Percentiles rank a stretch among this genome's conserved stretches.
Evolutionary conservation across 2,888 invertebrate species (phyloP).

Genomic region (Caenorhabditis zanzibari): DNA sequence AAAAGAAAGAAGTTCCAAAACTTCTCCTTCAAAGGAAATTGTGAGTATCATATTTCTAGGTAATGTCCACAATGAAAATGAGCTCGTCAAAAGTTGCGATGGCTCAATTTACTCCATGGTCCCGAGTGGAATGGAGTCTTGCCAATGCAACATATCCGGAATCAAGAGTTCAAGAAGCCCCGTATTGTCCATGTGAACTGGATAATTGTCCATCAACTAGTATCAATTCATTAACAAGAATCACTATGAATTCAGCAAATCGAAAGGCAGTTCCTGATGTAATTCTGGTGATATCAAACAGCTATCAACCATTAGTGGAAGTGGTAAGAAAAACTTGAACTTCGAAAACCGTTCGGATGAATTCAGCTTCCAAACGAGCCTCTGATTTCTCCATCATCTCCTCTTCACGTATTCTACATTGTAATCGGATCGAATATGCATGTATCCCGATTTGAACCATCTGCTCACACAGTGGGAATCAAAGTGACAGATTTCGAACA

Average conservation of each 20-base stretch:
- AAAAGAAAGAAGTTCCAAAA: neutral
- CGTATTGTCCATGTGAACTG: conserved; percentile 52
- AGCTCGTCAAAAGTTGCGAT: conserved; percentile 68
- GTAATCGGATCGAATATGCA: conserved; percentile 68
- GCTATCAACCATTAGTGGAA: conserved; percentile 74
- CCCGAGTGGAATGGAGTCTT: conserved; percentile 69
- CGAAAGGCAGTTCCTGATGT: conserved; percentile 77
- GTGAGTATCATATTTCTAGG: conserved; percentile 47
- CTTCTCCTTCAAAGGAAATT: neutral
- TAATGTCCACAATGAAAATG: conserved; percentile 59
- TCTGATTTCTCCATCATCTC: conserved; percentile 78
- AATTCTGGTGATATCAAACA: conserved; percentile 76
- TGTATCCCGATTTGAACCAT: conserved; percentile 69
- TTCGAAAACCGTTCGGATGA: neutral
- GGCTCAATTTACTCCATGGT: conserved; percentile 79
- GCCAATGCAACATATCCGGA: conserved; percentile 53
- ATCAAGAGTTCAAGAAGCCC: conserved; percentile 46
- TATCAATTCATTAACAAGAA: conserved; percentile 69
- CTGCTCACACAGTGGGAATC: conserved; percentile 73
- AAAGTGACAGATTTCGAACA: conserved; percentile 77
- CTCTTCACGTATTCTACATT: conserved; percentile 81
- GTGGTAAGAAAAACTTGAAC: conserved; percentile 62
- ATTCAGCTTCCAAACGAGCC: conserved; percentile 72
- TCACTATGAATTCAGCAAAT: conserved; percentile 70
- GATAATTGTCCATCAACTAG: conserved; percentile 60